Evolutionary conservation across 2,888 invertebrate species (phyloP), one percentile per base, ranked within the genome.

Genomic region (Thymelicus lineola): DNA sequence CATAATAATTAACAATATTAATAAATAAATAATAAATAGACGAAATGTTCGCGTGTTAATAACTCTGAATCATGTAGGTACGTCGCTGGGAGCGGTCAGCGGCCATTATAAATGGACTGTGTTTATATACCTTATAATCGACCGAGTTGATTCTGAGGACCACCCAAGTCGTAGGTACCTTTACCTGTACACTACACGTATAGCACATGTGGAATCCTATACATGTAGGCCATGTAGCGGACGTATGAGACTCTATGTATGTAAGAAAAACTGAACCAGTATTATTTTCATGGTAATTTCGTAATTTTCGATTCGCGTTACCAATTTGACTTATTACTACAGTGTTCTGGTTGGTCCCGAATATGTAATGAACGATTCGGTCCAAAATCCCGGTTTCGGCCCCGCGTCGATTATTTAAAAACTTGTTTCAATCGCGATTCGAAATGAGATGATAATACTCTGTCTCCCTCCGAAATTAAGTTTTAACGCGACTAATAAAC

Each of bases 261-360:
- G 63, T 45, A n/a, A 65, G 62, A 63, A 61, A 60, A 62, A 59
- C 63, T 70, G 66, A 65, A 68, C 71, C 70, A 48, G 57, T 66
- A 71, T 69, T 2, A 71, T 72, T 87, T 82, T 81, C 80, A 82
- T 84, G 83, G 80, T 86, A 90, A 90, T 90, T 90, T 88, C 76
- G 89, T 87, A 91, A 92, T 92, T 91, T 90, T 86, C 86, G 84
- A 85, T 86, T 86, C 88, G 80, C 82, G 83, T 87, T 88, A 88
- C 86, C 85, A 90, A 91, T 91, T 90, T 88, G 83, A 88, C 82
- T 88, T 85, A 89, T 89, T 87, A 90, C 81, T 77, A 80, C 82
- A 82, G 85, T 83, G 79, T 77, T 80, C 80, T 80, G 73, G 83
- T 65, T 67, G 61, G 71, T 70, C 70, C 72, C 69, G 73, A 86